Base-by-base conservation (phyloP, 2,888 invertebrate species). In the Micoletzkya japonica region DNA sequence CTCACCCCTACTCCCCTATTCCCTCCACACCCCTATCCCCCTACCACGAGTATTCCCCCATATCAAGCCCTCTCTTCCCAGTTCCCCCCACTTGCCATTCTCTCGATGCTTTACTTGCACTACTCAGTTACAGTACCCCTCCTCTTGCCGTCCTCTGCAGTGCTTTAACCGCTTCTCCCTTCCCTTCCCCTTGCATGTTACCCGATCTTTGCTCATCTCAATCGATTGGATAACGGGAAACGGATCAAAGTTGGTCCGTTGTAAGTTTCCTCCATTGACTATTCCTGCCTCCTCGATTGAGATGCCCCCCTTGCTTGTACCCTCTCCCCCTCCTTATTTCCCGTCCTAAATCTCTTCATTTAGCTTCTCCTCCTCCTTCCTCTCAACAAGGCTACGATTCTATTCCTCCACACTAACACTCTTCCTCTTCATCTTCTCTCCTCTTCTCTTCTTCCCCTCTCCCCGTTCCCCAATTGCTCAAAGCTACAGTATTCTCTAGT, bases 291-390 rank as follows among this genome's bases (percentile, higher is more conserved):
- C 44, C 44, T 44, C 20, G 10, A 10, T 44, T 44, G 10, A 54
- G 14, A 10, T n/a, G 14, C n/a, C 24, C 17, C 24, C 7, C 54
- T 24, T 24, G 7, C 54, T 54, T 24, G 7, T 24, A 10, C 17
- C 14, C 24, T 54, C 7, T 54, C 17, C 26, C 54, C 17, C 24
- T n/a, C 26, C 7, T 54, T 54, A 10, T 7, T 24, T 24, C 24
- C 26, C 54, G 6, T 24, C 95, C 24, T 54, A 7, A 24, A 10
- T 24, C 54, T 54, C 54, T 54, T 24, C 24, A 14, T 54, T 24
- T 24, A 17, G 14, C 32, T 24, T 30, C 60, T 37, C 60, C 24
- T 32, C 28, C 49, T 7, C 37, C 7, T 7, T 4, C 63, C 34
- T 39, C 20, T 24, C 49, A 10, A 63, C 32, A 49, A 34, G n/a